Conservation (phyloP, 2,888 invertebrate species). For the Aradus depressus region DNA sequence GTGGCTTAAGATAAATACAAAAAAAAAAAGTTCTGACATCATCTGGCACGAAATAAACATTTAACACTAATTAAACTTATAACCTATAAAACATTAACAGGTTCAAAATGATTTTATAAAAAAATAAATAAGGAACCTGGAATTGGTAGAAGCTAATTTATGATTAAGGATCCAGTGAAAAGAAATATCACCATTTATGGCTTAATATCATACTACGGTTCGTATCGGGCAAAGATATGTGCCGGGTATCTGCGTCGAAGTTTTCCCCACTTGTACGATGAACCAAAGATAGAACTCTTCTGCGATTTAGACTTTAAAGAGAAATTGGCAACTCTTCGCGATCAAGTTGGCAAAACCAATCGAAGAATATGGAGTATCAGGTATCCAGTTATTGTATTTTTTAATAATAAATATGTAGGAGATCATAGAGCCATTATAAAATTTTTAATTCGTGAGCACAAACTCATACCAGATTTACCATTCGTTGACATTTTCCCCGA, state of each 20-base stretch:
- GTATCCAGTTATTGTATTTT: conserved; percentile 10
- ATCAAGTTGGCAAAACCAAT: neutral
- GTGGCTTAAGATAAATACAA: too few species aligned
- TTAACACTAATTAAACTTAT: too few species aligned
- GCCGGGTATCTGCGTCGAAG: neutral
- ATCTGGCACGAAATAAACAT: too few species aligned
- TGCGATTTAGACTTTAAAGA: conserved; percentile 5
- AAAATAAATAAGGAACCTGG: too few species aligned
- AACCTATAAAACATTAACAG: too few species aligned
- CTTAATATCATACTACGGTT: conserved; percentile 2
- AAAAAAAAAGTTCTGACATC: too few species aligned
- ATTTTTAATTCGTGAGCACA: neutral
- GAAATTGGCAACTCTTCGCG: neutral
- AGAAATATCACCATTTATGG: conserved; percentile 8
- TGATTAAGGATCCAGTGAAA: too few species aligned
- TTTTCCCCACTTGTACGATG: neutral
- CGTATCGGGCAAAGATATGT: conserved; percentile 4
- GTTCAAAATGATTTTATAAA: too few species aligned
- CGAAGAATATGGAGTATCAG: neutral
- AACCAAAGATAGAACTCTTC: conserved; percentile 1
- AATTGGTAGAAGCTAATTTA: too few species aligned
- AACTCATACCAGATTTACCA: conserved; percentile 4
- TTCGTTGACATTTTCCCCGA: conserved; percentile 8
- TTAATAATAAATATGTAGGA: conserved; percentile 9
- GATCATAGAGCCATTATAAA: conserved; percentile 10